These are phyloP conservation scores for Drosophila mayaguana DNA, from an alignment of 2,888 invertebrate species.

Conservation along the genomic window DNA sequence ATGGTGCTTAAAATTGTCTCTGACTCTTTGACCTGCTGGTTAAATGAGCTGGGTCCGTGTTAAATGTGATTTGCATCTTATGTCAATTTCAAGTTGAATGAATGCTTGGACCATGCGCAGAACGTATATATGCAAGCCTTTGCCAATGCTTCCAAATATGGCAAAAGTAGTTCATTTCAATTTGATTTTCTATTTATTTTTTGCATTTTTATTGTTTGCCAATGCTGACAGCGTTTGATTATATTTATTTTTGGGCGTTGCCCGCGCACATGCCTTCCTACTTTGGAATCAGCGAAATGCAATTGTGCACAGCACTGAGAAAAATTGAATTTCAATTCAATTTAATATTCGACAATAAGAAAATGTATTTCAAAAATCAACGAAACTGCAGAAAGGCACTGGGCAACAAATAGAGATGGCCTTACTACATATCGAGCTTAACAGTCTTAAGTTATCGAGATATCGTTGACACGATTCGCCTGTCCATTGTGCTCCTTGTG, in stretches of 20 bases:
- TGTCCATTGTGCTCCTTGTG: not conserved
- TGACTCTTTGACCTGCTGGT: slow-evolving; percentile 71
- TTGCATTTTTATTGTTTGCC: slow-evolving; percentile 78
- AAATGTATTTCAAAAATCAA: not conserved
- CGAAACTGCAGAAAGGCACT: not conserved
- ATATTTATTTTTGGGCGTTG: slow-evolving; percentile 78
- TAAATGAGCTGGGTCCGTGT: slow-evolving; percentile 29
- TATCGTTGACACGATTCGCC: not conserved
- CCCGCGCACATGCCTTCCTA: slow-evolving; percentile 65
- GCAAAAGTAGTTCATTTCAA: slow-evolving; percentile 66
- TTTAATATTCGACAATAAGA: not conserved
- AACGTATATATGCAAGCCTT: not conserved
- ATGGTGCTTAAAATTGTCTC: slow-evolving; percentile 35
- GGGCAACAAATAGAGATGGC: not conserved
- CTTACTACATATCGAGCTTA: not conserved
- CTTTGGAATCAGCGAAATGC: slow-evolving; percentile 54
- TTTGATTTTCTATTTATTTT: slow-evolving; percentile 62
- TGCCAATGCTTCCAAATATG: slow-evolving; percentile 65
- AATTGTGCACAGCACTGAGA: slow-evolving; percentile 68
- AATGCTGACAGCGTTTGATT: slow-evolving; percentile 79
- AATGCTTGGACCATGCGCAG: slow-evolving; percentile 13
- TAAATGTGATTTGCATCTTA: slow-evolving; percentile 60
- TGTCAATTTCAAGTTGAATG: slow-evolving; percentile 61
- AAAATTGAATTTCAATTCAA: slow-evolving; percentile 31
- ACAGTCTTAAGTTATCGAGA: not conserved